A percentile compares a stretch with the other conserved stretches of the same genome.
These are phyloP conservation scores for Homarus americanus DNA, from an alignment of 1,140 invertebrate genomes.

Conservation along the genomic window DNA sequence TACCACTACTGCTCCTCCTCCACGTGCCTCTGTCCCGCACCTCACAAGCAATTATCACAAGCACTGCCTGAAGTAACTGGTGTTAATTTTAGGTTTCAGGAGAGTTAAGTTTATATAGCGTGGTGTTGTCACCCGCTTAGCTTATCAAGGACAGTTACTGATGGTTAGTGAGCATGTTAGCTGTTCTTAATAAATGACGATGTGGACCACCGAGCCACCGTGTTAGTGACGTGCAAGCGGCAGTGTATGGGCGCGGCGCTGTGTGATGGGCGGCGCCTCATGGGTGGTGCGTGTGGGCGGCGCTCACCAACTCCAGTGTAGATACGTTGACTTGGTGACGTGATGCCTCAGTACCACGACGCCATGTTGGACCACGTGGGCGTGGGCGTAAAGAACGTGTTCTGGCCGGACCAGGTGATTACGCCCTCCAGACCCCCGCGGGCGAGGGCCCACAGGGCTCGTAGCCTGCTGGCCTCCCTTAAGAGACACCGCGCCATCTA, in stretches of 20 bases:
- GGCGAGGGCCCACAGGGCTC: not conserved
- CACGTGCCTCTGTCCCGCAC: not conserved
- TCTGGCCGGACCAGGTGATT: conserved; percentile 42
- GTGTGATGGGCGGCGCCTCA: not conserved
- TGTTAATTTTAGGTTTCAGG: not conserved
- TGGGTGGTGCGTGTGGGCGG: not conserved
- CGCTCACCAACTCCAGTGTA: not conserved
- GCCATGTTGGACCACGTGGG: conserved; percentile 52
- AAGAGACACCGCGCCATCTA: conserved; percentile 46
- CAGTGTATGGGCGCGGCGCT: not conserved
- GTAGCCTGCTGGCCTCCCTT: conserved; percentile 42
- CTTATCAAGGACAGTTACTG: too few species aligned
- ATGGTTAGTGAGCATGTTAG: too few species aligned
- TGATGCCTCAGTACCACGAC: conserved; percentile 57
- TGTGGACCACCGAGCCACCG: not conserved
- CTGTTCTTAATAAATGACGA: not conserved
- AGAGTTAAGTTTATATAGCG: not conserved
- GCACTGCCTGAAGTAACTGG: not conserved
- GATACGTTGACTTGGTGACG: not conserved
- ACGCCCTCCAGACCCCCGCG: not conserved
- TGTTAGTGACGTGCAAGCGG: not conserved
- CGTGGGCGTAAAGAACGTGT: conserved; percentile 47
- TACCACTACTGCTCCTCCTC: too few species aligned
- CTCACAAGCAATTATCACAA: not conserved
- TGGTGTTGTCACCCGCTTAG: not conserved